Evolutionary conservation across 1,140 invertebrate species (phyloP).

Genomic region (Steinernema khuongi): DNA sequence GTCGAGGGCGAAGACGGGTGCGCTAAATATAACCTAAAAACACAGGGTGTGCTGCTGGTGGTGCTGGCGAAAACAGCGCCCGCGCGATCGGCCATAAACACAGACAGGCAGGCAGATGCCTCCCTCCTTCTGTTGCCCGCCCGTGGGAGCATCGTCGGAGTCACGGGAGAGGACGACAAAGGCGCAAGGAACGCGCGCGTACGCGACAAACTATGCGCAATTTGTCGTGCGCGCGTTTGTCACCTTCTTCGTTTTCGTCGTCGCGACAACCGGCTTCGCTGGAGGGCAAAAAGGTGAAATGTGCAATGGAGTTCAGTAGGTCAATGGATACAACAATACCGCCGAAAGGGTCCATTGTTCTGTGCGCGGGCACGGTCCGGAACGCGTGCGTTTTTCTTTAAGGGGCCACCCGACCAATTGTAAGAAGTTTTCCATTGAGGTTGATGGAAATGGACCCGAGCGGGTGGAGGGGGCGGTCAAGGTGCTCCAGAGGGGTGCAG

Average conservation of each 20-base stretch:
- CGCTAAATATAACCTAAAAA: too few species aligned
- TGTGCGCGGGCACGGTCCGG: not conserved
- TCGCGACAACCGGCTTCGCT: conserved; percentile 9
- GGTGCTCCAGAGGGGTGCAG: too few species aligned
- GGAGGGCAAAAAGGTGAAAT: conserved; percentile 14
- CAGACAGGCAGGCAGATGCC: not conserved
- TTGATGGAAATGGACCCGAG: too few species aligned
- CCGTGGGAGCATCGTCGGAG: not conserved
- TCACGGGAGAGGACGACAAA: not conserved
- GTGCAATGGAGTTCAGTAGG: conserved; percentile 12
- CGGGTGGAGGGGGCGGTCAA: too few species aligned
- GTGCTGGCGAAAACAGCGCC: too few species aligned
- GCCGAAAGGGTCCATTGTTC: conserved; percentile 1
- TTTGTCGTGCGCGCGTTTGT: conserved; percentile 8
- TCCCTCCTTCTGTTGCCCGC: not conserved
- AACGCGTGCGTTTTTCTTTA: too few species aligned
- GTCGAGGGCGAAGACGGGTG: too few species aligned
- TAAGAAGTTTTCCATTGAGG: too few species aligned
- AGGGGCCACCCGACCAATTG: too few species aligned
- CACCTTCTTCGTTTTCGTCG: not conserved
- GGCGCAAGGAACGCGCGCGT: not conserved
- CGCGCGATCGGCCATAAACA: not conserved
- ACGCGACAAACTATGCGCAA: conserved; percentile 8
- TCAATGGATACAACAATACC: conserved; percentile 6
- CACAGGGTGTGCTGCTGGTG: not conserved